These are phyloP conservation scores for Ceriagrion tenellum DNA, from an alignment of 2,888 invertebrate genomes.

Conservation along the genomic window DNA sequence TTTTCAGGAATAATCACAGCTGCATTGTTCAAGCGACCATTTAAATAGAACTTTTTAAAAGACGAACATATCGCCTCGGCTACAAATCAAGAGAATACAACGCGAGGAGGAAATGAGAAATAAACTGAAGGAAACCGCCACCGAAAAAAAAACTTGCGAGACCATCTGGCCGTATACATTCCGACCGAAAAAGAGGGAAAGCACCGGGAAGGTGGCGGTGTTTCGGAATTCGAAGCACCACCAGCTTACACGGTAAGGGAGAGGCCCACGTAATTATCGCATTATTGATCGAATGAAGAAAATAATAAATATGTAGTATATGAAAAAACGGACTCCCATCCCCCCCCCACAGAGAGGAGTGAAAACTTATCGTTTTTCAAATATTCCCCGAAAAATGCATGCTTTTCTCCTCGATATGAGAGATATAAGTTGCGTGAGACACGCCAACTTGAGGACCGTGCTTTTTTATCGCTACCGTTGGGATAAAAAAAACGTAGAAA, in stretches of 20 bases:
- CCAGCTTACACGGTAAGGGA: background rate
- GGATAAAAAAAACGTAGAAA: background rate
- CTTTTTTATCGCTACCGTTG: background rate
- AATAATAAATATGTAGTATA: background rate
- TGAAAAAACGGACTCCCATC: background rate
- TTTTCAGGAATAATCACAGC: background rate
- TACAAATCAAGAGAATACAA: background rate
- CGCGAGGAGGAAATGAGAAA: background rate
- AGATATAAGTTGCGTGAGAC: background rate
- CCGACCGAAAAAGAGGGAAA: background rate
- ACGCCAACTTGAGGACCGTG: background rate
- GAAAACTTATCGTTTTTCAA: slow-evolving; percentile 22
- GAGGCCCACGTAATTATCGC: background rate
- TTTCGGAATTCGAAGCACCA: background rate
- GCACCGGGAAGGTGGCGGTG: background rate
- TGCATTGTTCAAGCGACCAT: background rate
- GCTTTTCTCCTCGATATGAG: background rate
- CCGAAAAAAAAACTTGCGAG: background rate
- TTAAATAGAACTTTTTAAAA: background rate
- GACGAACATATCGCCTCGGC: background rate
- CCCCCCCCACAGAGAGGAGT: background rate
- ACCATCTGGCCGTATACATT: background rate
- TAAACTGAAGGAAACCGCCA: background rate
- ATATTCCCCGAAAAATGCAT: background rate
- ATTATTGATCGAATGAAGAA: background rate